Base-by-base conservation (phyloP, 2,797 vertebrate species). In the Calcarius lapponicus region DNA sequence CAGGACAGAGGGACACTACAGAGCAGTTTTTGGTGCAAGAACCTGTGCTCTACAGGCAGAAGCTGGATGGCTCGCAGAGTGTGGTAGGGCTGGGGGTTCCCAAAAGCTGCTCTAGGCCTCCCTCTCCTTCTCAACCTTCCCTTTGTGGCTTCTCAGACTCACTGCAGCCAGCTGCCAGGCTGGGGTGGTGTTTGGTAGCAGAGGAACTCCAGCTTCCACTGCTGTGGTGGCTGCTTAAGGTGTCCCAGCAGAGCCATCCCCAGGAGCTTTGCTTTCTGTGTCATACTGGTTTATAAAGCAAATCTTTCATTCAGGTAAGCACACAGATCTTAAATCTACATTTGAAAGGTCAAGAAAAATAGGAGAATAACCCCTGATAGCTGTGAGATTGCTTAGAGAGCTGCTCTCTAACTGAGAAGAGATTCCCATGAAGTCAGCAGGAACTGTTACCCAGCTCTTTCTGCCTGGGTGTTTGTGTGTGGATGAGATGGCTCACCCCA, bases 1-100 rank as follows among this genome's bases (percentile, higher is more conserved):
- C 17, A 12, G 25, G 76, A 66, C 61, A 80, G 42, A 17, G 17
- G 2, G 2, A 29, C 1, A 0, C 10, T 12, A 4, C 0, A 0
- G 0, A 11, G 88, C 72, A 18, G 54, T 13, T 71, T 40, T 28
- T 28, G 32, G 54, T 65, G 76, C 31, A 40, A 22, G n/a, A 54
- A 11, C 45, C 16, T 19, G 25, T 76, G 19, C 42, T 54, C 29
- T 69, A 2, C 32, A 56, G 48, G 28, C 11, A 1, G 3, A 5
- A 65, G 36, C 6, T 18, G 40, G 51, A 10, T 31, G 61, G 69
- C 53, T 45, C 12, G 9, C 38, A 80, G 81, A 83, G 3, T 4
- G 12, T 24, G 0, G 1, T 1, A 25, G 42, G 69, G 29, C 42
- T 70, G 29, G 11, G 16, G 6, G 16, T 20, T 60, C 3, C 21